phyloP scores from a whole-genome alignment of 92 coral and sea anemone genomes.

The Micromussa lordhowensis region DNA sequence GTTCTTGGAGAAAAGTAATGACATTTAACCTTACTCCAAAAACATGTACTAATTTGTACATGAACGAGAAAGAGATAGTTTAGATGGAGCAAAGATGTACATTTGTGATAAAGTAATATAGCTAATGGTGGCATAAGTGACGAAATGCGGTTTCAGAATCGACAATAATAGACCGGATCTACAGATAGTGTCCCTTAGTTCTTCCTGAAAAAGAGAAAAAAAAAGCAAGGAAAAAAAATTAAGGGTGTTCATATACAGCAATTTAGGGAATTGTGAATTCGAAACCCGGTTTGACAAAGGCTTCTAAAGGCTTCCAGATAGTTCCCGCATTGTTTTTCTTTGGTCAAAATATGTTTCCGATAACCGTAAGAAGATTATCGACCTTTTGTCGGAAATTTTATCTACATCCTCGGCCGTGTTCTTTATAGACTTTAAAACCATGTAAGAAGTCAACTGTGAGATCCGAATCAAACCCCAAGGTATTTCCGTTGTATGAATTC shows the following conservation, averaged over 20 bases:
- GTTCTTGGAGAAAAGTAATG: background rate
- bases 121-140: background rate
- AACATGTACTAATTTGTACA: slow-evolving; percentile 1
- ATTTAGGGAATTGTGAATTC: background rate
- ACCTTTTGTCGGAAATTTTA: slow-evolving; percentile 22
- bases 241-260: background rate
- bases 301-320: background rate
- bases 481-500: slow-evolving; percentile 19
- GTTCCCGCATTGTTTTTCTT: slow-evolving; percentile 5
- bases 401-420: slow-evolving; percentile 25
- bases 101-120: background rate
- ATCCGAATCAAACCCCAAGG: slow-evolving; percentile 6
- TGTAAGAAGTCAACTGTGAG: background rate
- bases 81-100: background rate
- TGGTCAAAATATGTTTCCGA: slow-evolving; percentile 1
- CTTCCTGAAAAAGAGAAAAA: background rate
- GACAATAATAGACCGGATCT: background rate
- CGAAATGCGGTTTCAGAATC: background rate
- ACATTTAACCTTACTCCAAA: background rate
- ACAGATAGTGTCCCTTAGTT: background rate
- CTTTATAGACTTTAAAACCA: background rate
- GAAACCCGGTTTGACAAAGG: background rate
- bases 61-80: background rate
- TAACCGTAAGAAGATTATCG: slow-evolving; percentile 23
- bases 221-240: background rate